phyloP scores from a whole-genome alignment of 2,888 invertebrate genomes.

The Carcina quercana region DNA sequence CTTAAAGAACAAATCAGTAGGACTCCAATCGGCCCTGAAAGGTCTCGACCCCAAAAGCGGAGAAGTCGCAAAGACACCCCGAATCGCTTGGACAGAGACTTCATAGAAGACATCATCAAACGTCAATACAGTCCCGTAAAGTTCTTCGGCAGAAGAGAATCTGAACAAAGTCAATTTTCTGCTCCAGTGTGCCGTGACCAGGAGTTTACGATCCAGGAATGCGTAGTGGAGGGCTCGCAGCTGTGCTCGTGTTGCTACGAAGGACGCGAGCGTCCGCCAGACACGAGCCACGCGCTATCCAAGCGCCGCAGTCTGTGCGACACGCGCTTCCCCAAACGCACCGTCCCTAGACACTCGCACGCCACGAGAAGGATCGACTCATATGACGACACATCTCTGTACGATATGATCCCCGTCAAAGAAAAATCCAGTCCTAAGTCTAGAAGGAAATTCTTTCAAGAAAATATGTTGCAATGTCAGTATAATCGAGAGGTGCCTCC shows the following conservation, averaged over 20 bases:
- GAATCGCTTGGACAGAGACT: constrained; percentile 38
- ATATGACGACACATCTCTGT: constrained; percentile 47
- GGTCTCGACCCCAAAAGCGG: constrained; percentile 19
- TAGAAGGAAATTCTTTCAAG: constrained; percentile 41
- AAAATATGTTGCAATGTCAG: constrained; percentile 28
- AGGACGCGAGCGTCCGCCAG: constrained; percentile 1
- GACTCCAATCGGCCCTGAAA: constrained; percentile 18
- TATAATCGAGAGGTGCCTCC: constrained; percentile 54
- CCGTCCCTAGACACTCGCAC: constrained; percentile 27
- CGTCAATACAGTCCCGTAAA: constrained; percentile 53
- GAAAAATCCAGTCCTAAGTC: constrained; percentile 58
- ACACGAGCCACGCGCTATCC: constrained; percentile 26
- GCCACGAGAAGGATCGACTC: constrained; percentile 24
- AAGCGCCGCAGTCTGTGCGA: constrained; percentile 52
- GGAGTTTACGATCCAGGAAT: constrained; percentile 32
- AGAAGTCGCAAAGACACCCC: constrained; percentile 23
- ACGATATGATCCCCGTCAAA: constrained; percentile 58
- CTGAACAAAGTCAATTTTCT: constrained; percentile 53
- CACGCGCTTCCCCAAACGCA: constrained; percentile 46
- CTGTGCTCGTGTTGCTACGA: constrained; percentile 46
- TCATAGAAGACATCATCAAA: constrained; percentile 53
- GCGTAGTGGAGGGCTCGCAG: constrained; percentile 33
- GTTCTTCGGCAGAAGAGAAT: constrained; percentile 43
- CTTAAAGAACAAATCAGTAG: constrained; percentile 19
- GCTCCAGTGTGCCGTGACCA: constrained; percentile 57